A percentile compares a stretch with the other conserved stretches of the same genome.
Evolutionary conservation across 2,888 invertebrate species (phyloP).

Genomic region (Cantharis rustica): DNA sequence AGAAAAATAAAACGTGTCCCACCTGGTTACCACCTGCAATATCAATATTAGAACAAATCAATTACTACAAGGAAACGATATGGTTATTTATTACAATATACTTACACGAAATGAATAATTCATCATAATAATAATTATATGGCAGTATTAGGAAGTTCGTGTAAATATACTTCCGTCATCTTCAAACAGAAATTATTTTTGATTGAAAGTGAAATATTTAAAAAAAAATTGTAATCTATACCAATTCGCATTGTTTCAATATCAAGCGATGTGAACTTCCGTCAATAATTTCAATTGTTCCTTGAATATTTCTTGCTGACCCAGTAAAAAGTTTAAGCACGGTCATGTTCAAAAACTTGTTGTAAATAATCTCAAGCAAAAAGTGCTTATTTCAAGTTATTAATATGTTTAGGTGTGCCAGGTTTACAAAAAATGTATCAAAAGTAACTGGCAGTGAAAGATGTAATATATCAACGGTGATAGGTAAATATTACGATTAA

Average conservation of each 20-base stretch:
- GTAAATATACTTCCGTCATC: neutral
- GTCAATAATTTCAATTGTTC: neutral
- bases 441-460: neutral
- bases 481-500: neutral
- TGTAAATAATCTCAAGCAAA: neutral
- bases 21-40: conserved; percentile 12
- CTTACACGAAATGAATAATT: neutral
- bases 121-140: neutral
- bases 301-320: neutral
- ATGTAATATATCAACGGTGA: neutral
- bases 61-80: neutral
- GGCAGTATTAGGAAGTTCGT: neutral
- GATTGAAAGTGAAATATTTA: too few species aligned
- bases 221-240: too few species aligned
- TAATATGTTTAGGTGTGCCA: neutral
- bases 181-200: neutral
- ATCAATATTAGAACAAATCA: neutral
- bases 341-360: neutral
- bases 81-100: neutral
- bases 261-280: neutral
- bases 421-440: neutral
- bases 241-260: neutral
- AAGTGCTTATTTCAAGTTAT: neutral
- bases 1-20: conserved; percentile 8
- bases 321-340: neutral